Percentiles rank a stretch among this genome's conserved stretches.
Evolutionary conservation across 2,113 vertebrate genomes (phyloP).

Genomic region (Porphyrio hochstetteri): DNA sequence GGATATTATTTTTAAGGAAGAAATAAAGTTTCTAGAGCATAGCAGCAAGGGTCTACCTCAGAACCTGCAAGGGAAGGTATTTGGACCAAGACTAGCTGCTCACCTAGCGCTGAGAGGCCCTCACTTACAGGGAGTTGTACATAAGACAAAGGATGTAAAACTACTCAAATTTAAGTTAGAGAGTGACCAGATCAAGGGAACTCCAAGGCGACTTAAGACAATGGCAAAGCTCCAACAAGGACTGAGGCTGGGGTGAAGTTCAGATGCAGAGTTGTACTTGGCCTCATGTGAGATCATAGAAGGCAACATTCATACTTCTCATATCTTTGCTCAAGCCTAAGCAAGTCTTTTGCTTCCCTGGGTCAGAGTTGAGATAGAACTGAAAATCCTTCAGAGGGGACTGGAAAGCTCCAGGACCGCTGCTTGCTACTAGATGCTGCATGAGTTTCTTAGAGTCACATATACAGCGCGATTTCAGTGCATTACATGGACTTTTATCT

Average conservation of each 20-base stretch:
- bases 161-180: not conserved
- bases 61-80: not conserved
- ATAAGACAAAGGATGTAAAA: not conserved
- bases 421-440: not conserved
- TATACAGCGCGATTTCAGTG: not conserved
- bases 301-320: fast-evolving
- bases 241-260: not conserved
- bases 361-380: not conserved
- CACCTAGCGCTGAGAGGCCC: no score
- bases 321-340: not conserved
- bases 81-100: not conserved
- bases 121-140: fast-evolving
- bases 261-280: not conserved
- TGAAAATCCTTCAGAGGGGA: not conserved
- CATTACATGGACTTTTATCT: not conserved
- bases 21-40: not conserved
- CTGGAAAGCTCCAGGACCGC: not conserved
- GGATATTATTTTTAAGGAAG: not conserved
- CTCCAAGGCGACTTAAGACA: not conserved
- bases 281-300: fast-evolving
- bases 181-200: not conserved
- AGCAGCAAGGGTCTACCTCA: not conserved
- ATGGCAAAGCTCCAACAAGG: not conserved
- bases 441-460: not conserved
- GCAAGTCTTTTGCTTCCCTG: not conserved